Base-by-base conservation (phyloP, 2,113 vertebrate genomes). In the Phalacrocorax carbo region DNA sequence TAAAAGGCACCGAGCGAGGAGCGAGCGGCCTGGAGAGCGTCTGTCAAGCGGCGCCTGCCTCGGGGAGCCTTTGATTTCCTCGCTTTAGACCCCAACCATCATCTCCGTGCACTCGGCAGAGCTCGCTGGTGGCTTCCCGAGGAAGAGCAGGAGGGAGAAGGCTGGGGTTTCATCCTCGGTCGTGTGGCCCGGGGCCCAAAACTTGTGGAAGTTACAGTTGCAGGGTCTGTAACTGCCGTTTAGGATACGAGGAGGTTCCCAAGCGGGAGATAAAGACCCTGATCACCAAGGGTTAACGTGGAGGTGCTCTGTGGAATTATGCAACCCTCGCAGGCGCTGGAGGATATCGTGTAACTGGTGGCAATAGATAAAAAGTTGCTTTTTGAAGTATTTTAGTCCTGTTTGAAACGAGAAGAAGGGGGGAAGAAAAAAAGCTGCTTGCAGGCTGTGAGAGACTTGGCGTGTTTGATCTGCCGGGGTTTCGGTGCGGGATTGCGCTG, bases 201-300 rank as follows among this genome's bases (percentile, higher is more conserved):
- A 19, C 10, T 3, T 4, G 30, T 5, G 40, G 46, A 30, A 38
- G 13, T n/a, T 40, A 5, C 5, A 1, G 29, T 19, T 3, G 27
- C 7, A 1, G 69, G 36, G 69, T 26, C 20, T 27, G 36, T 44
- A 30, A 29, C 21, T 1, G 26, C 27, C 2, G 5, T 5, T 40
- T 18, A 21, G 46, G 51, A 9, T 46, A 17, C 3, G 15, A 49
- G 32, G 61, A 44, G 54, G 21, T 12, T 55, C 12, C 8, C 1
- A 32, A 52, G 54, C 3, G 4, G 15, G 23, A 36, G 32, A 32
- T 42, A 42, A 64, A 57, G 44, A 29, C 60, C 60, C 36, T 0
- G 32, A 1, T 52, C 4, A 2, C n/a, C 6, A 42, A 38, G 81
- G 69, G 48, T 68, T 86, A 55, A 69, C 1, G 3, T 26, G 48